Percentiles rank a stretch among this genome's conserved stretches.
Evolutionary conservation across 2,113 vertebrate species (phyloP).

Genomic region (Setophaga petechia): DNA sequence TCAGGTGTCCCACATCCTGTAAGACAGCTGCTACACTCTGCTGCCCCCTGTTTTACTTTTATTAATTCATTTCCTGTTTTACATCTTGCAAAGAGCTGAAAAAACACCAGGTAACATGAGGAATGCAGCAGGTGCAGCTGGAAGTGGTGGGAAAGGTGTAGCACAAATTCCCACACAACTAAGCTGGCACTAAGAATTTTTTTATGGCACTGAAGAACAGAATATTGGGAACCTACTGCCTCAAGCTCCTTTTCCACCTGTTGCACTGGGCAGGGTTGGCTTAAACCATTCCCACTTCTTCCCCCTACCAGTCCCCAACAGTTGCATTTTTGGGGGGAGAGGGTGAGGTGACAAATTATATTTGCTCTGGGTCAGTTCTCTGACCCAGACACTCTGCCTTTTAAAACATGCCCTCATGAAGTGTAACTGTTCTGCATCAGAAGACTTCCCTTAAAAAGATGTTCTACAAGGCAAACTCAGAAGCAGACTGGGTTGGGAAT

Average conservation of each 20-base stretch:
- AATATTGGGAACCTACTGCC: background rate
- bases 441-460: background rate
- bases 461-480: background rate
- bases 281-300: background rate
- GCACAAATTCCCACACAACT: background rate
- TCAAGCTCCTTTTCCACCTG: background rate
- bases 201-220: background rate
- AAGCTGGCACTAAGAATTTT: background rate
- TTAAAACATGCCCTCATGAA: background rate
- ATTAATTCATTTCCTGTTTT: background rate
- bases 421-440: background rate
- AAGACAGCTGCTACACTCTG: background rate
- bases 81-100: background rate
- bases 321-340: accelerated
- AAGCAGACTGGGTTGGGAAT: background rate
- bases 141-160: background rate
- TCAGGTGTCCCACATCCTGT: background rate
- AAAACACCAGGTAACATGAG: background rate
- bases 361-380: background rate
- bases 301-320: background rate
- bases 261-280: background rate
- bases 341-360: background rate
- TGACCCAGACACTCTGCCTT: background rate
- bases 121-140: background rate
- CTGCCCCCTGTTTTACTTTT: background rate